Conservation (phyloP, 2,888 invertebrate genomes). For the Drosophila rellima region DNA sequence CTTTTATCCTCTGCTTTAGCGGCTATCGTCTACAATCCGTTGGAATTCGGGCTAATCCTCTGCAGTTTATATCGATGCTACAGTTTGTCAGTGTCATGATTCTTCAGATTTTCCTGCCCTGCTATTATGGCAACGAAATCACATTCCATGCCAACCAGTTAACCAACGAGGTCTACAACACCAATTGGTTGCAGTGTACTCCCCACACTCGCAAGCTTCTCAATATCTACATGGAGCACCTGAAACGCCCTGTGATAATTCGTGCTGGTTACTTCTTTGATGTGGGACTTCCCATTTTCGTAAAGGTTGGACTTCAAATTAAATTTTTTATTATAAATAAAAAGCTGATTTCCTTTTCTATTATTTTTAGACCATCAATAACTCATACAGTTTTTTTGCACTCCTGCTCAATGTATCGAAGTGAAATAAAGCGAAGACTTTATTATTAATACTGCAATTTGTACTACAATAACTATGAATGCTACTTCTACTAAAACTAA, state of each 20-base stretch:
- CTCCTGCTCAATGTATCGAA: slow-evolving; percentile 75
- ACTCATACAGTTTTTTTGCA: slow-evolving; percentile 80
- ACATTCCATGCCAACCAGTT: slow-evolving; percentile 70
- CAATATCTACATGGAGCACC: slow-evolving; percentile 75
- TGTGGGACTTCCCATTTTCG: slow-evolving; percentile 79
- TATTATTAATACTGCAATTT: neutral
- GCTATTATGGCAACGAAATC: slow-evolving; percentile 81
- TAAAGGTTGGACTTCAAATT: slow-evolving; percentile 65
- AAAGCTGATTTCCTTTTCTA: neutral
- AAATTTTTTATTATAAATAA: neutral
- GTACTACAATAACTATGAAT: neutral
- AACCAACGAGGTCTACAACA: slow-evolving; percentile 70
- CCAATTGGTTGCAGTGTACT: slow-evolving; percentile 72
- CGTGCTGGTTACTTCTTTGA: slow-evolving; percentile 78
- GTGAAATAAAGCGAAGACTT: slow-evolving; percentile 1
- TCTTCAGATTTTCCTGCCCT: slow-evolving; percentile 81
- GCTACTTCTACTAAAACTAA: neutral
- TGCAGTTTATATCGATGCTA: slow-evolving; percentile 65
- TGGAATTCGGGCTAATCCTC: slow-evolving; percentile 54
- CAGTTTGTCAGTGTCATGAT: slow-evolving; percentile 76
- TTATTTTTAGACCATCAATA: slow-evolving; percentile 76
- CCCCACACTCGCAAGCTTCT: slow-evolving; percentile 61
- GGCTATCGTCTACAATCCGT: slow-evolving; percentile 72
- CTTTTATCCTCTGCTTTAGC: slow-evolving; percentile 78
- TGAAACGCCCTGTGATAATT: slow-evolving; percentile 72